phyloP scores from a whole-genome alignment of 2,113 vertebrate genomes.

The Callionymus lyra region DNA sequence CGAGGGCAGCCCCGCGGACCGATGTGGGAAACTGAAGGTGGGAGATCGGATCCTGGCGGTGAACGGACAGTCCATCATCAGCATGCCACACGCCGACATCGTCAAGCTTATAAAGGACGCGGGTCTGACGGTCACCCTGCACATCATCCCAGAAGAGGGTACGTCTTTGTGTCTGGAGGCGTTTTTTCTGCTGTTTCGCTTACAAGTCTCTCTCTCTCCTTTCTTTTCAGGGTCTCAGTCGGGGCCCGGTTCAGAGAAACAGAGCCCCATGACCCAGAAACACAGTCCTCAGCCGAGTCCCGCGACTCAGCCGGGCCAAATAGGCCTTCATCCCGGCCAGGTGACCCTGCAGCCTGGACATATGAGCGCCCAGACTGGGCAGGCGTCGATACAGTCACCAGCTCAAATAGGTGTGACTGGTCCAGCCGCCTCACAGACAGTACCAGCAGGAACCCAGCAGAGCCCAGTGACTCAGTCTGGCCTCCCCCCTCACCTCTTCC shows the following conservation, averaged over 20 bases:
- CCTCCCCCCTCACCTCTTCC: conserved; percentile 84
- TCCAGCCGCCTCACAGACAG: conserved; percentile 46
- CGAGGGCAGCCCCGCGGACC: conserved; percentile 93
- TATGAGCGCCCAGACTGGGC: conserved; percentile 42
- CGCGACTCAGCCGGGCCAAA: conserved; percentile 68
- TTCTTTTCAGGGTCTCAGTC: conserved; percentile 89
- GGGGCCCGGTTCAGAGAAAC: conserved; percentile 90
- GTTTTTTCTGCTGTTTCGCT: background rate
- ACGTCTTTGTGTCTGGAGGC: conserved; percentile 45
- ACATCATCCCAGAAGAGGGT: conserved; percentile 98
- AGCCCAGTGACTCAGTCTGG: conserved; percentile 62
- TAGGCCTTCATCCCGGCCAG: conserved; percentile 49
- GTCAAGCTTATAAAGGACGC: conserved; percentile 99
- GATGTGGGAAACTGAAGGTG: conserved; percentile 93
- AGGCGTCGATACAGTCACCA: conserved; percentile 34
- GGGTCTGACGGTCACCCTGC: conserved; percentile 92
- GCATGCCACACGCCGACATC: conserved; percentile 98
- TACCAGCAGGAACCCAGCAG: conserved; percentile 44
- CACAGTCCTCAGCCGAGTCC: conserved; percentile 79
- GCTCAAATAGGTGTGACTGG: conserved; percentile 36
- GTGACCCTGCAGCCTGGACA: conserved; percentile 28
- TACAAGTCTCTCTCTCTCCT: background rate
- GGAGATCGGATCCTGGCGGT: conserved; percentile 98
- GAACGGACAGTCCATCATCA: conserved; percentile 97
- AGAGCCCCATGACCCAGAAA: conserved; percentile 93